Conservation (phyloP, 2,113 vertebrate species). For the Suncus etruscus region DNA sequence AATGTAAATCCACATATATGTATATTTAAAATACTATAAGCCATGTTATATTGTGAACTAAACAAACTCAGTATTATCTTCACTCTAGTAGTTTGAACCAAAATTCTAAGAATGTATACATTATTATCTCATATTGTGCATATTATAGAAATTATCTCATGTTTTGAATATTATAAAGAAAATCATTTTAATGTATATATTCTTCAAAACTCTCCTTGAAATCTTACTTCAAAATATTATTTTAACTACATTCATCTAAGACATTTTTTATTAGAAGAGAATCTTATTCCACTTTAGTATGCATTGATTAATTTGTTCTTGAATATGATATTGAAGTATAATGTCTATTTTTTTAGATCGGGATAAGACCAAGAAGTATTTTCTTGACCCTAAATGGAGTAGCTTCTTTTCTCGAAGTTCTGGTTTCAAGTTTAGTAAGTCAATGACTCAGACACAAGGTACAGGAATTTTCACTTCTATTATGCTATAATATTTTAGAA, state of each 20-base stretch:
- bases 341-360: constrained; percentile 61
- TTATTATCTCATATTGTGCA: too few relatives aligned
- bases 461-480: constrained; percentile 17
- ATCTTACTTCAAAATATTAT: constrained; percentile 54
- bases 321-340: constrained; percentile 24
- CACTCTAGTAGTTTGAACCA: neutral
- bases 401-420: neutral
- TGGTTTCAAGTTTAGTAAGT: constrained; percentile 33
- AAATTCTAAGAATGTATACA: neutral
- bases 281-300: constrained; percentile 32
- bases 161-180: constrained; percentile 45
- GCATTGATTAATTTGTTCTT: constrained; percentile 17
- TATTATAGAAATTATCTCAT: neutral
- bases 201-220: constrained; percentile 41
- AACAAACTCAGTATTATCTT: neutral
- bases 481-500: constrained; percentile 10
- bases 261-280: constrained; percentile 21
- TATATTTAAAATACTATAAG: neutral
- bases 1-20: too few relatives aligned
- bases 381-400: neutral
- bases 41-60: neutral
- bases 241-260: constrained; percentile 28
- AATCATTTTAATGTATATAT: neutral
- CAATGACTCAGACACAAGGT: constrained; percentile 8
- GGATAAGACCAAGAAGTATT: neutral